Evolutionary conservation across 2,888 invertebrate genomes (phyloP).

Genomic region (Buathra laborator): DNA sequence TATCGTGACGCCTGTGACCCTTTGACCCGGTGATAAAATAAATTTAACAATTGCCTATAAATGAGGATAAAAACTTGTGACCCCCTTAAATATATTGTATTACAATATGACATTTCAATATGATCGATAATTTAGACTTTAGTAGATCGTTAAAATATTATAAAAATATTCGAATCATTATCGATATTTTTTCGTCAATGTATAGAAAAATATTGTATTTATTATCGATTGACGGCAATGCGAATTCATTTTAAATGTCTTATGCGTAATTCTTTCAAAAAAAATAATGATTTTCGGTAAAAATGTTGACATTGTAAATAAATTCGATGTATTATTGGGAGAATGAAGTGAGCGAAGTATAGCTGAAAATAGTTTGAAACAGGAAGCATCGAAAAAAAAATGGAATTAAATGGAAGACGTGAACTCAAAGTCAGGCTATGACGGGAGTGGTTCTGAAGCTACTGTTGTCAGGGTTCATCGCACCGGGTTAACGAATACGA

Average conservation of each 20-base stretch:
- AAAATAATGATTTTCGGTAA: too few relatives aligned
- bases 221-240: neutral
- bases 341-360: neutral
- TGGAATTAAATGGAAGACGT: slow-evolving; percentile 3
- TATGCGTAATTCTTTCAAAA: too few relatives aligned
- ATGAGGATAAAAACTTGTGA: neutral
- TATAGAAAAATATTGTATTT: neutral
- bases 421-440: slow-evolving; percentile 20
- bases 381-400: neutral
- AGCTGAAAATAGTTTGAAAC: neutral
- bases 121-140: too few relatives aligned
- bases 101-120: too few relatives aligned
- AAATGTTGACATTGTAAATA: neutral
- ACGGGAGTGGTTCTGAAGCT: slow-evolving; percentile 36
- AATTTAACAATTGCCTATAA: neutral
- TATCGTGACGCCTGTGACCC: neutral
- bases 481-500: slow-evolving; percentile 59
- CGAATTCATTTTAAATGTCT: neutral
- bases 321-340: too few relatives aligned
- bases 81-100: too few relatives aligned
- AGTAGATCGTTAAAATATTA: neutral
- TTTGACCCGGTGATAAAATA: neutral
- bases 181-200: neutral
- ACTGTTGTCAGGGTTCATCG: slow-evolving; percentile 50
- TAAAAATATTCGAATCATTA: neutral